Evolutionary conservation across 2,797 vertebrate species (phyloP).

Genomic region (Micropoecilia bifurca): DNA sequence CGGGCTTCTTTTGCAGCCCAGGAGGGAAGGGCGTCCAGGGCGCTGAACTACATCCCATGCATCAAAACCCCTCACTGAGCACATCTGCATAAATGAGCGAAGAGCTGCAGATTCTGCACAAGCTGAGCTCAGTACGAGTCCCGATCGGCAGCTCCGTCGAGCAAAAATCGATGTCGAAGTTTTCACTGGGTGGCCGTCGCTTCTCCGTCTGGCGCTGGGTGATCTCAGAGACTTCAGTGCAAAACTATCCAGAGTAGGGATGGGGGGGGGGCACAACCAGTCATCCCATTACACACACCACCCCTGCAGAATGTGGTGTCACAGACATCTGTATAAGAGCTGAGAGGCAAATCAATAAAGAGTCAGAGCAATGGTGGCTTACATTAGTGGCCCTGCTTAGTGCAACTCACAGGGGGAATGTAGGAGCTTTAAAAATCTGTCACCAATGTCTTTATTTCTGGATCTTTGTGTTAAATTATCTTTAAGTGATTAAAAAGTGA

Average conservation of each 20-base stretch:
- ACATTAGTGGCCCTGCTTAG: slow-evolving; percentile 9
- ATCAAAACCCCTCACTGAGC: slow-evolving; percentile 5
- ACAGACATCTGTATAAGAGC: slow-evolving; percentile 20
- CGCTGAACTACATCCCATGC: not conserved
- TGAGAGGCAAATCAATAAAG: slow-evolving; percentile 31
- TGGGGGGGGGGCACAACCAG: not conserved
- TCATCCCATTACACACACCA: slow-evolving; percentile 7
- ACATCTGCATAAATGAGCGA: slow-evolving; percentile 32
- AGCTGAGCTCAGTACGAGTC: not conserved
- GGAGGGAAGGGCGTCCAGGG: not conserved
- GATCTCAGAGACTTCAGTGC: not conserved
- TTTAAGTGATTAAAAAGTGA: not conserved
- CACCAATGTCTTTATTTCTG: not conserved
- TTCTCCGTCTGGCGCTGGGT: slow-evolving; percentile 21
- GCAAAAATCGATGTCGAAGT: slow-evolving; percentile 26
- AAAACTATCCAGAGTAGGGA: not conserved
- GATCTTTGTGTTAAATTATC: not conserved
- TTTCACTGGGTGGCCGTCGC: slow-evolving; percentile 25
- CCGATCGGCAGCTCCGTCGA: slow-evolving; percentile 3
- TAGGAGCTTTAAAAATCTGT: not conserved
- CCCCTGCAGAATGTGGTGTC: slow-evolving; percentile 21
- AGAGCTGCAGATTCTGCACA: slow-evolving; percentile 16
- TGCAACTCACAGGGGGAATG: not conserved
- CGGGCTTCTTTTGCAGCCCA: not conserved
- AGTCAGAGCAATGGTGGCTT: slow-evolving; percentile 15